Conservation (phyloP, 2,113 vertebrate genomes). For the Motacilla alba region DNA sequence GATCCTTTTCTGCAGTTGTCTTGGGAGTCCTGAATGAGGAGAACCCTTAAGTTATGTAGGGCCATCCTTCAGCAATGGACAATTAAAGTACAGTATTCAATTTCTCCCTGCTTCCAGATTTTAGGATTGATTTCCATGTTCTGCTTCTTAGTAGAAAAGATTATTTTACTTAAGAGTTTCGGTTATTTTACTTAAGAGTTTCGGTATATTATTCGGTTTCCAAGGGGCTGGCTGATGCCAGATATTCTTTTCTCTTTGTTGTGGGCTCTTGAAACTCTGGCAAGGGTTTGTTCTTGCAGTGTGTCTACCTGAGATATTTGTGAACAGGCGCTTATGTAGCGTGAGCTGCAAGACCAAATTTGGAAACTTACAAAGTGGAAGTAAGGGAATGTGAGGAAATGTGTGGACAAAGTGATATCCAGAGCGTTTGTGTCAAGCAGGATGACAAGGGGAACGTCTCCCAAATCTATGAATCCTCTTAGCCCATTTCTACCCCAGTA, state of each 20-base stretch:
- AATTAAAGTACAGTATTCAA: neutral
- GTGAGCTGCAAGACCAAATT: neutral
- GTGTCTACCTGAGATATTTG: neutral
- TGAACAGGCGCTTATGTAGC: fast-evolving
- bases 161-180: neutral
- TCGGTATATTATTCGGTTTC: neutral
- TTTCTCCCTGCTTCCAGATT: neutral
- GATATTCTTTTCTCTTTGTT: neutral
- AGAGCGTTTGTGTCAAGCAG: neutral
- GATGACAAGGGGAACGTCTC: neutral
- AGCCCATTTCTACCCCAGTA: neutral
- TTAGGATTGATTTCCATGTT: neutral
- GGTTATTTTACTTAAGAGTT: neutral
- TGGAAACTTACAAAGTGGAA: neutral
- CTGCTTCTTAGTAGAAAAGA: neutral
- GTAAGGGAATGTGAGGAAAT: neutral
- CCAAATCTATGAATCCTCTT: neutral
- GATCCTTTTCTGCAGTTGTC: neutral
- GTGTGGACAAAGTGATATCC: neutral
- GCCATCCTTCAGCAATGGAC: neutral
- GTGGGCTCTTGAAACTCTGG: neutral
- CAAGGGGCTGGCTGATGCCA: neutral
- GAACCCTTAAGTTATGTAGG: neutral
- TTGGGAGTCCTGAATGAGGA: neutral
- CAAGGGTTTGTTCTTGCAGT: neutral